phyloP scores from a whole-genome alignment of 92 coral and sea anemone genomes.

The Siderastrea radians region DNA sequence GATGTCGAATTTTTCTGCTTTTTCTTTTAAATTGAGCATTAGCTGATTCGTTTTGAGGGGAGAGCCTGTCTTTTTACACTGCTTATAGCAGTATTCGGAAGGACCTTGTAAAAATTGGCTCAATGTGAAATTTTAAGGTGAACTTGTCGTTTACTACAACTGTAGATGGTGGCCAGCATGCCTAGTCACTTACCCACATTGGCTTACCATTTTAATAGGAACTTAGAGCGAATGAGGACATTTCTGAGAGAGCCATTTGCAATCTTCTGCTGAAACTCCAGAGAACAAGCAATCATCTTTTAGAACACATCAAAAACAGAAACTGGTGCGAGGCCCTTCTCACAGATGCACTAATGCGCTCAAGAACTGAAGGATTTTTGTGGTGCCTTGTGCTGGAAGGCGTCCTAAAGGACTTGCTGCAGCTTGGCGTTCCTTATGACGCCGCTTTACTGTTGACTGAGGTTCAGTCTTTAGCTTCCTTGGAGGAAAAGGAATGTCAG shows the following conservation, averaged over 20 bases:
- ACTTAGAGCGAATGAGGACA: background rate
- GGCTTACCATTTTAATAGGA: background rate
- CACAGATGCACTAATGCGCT: conserved; percentile 31
- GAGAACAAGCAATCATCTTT: conserved; percentile 11
- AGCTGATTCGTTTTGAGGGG: too few relatives aligned
- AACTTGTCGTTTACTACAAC: too few relatives aligned
- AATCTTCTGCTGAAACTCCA: conserved; percentile 44
- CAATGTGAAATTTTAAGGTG: too few relatives aligned
- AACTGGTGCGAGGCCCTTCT: conserved; percentile 33
- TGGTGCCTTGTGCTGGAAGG: conserved; percentile 63
- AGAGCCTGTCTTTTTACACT: too few relatives aligned
- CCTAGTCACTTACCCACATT: too few relatives aligned
- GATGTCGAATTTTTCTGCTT: too few relatives aligned
- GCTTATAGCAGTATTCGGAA: too few relatives aligned
- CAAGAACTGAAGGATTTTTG: conserved; percentile 54
- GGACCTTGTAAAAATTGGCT: too few relatives aligned
- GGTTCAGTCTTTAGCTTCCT: conserved; percentile 27
- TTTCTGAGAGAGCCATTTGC: conserved; percentile 16
- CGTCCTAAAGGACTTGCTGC: conserved; percentile 29
- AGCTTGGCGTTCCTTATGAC: conserved; percentile 39
- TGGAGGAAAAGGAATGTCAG: conserved; percentile 70
- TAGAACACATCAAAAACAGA: conserved; percentile 18
- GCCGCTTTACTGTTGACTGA: conserved; percentile 32
- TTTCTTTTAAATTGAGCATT: too few relatives aligned
- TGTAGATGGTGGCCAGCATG: too few relatives aligned